Base-by-base conservation (phyloP, 2,113 vertebrate genomes). In the Ictalurus furcatus region DNA sequence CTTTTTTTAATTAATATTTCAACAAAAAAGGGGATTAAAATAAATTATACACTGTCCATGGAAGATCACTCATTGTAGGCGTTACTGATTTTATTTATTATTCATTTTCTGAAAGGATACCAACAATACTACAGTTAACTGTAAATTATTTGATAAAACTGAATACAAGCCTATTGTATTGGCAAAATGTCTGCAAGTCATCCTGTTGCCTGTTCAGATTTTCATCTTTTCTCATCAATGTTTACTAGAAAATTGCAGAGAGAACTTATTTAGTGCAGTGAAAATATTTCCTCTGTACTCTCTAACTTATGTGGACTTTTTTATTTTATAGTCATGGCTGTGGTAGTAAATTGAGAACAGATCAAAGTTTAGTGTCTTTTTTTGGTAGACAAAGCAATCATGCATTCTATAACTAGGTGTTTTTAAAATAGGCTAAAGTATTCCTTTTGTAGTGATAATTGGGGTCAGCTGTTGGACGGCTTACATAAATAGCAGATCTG, bases 401-500 rank as follows among this genome's bases (percentile, higher is more conserved):
- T 37, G 81, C 40, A 65, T 76, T 63, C 25, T n/a, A 67, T 56
- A 52, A 89, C 80, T 65, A 84, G 74, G 73, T 54, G 30, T 59
- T 37, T 52, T 54, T 52, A 1, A 19, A 2, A 63, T 76, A 84
- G 78, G 63, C 40, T 65, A 44, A 81, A 44, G 67, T 44, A 79
- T 56, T 59, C 71, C 44, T 52, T 63, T 88, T 85, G 80, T 19
- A 86, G 9, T 85, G 63, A 54, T 69, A 85, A 89, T 86, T 85
- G 56, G 88, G 84, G 84, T 89, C 61, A 59, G 52, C 17, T 44
- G 25, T 48, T 89, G 30, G 61, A 81, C 21, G 21, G 73, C 56
- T 59, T 89, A 69, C 37, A 67, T 86, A 86, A 89, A 86, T 71
- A 78, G 76, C 30, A 44, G 84, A 85, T 86, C 74, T 85, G 30